These are phyloP conservation scores for Drosophila grimshawi DNA, from an alignment of 1,140 invertebrate genomes.

Conservation along the genomic window DNA sequence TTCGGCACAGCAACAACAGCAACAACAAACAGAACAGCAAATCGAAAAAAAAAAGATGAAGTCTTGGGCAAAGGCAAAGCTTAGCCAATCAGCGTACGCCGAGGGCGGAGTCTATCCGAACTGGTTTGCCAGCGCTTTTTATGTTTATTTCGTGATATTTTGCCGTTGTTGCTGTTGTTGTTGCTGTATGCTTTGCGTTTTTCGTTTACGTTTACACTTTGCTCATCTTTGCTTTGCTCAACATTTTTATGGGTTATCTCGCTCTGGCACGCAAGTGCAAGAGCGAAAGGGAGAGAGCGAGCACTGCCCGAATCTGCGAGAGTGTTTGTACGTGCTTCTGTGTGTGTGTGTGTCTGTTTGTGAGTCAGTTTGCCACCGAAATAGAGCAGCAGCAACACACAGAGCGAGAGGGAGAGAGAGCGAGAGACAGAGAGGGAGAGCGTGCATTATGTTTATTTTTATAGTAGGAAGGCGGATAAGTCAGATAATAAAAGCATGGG, in stretches of 20 bases:
- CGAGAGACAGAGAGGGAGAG: constrained; percentile 33
- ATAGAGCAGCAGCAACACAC: constrained; percentile 27
- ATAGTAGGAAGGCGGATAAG: constrained; percentile 46
- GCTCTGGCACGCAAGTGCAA: constrained; percentile 65
- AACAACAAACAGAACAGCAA: constrained; percentile 48
- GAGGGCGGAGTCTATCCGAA: constrained; percentile 83
- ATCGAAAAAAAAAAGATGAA: constrained; percentile 74
- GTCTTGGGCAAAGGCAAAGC: constrained; percentile 70
- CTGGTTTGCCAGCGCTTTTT: constrained; percentile 79
- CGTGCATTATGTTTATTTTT: constrained; percentile 15
- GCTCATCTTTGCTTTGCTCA: constrained; percentile 80
- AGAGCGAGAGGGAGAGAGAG: constrained; percentile 5
- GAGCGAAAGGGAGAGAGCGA: constrained; percentile 51
- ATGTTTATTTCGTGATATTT: constrained; percentile 72
- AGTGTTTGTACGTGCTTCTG: constrained; percentile 12
- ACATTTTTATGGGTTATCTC: constrained; percentile 79
- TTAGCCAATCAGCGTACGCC: constrained; percentile 81
- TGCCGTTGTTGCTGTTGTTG: constrained; percentile 42
- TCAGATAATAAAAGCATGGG: constrained; percentile 21
- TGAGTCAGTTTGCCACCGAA: constrained; percentile 35
- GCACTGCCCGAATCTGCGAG: constrained; percentile 26
- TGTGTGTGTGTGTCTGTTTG: constrained; percentile 3
- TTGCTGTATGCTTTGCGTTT: constrained; percentile 59
- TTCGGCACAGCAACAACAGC: constrained; percentile 16
- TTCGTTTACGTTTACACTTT: constrained; percentile 79